phyloP scores from a whole-genome alignment of 2,113 vertebrate genomes.

The Boleophthalmus pectinirostris region DNA sequence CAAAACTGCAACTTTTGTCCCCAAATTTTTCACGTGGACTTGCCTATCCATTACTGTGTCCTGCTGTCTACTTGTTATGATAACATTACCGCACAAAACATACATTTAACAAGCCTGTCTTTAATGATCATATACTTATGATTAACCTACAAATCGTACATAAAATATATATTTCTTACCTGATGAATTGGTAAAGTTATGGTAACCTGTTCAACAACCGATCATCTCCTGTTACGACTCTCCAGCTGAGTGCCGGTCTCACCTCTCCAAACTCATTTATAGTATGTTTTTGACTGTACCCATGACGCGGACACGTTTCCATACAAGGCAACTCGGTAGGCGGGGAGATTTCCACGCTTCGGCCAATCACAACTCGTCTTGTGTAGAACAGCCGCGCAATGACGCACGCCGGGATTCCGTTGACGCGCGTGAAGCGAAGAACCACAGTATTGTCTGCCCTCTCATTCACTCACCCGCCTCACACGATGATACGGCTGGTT shows the following conservation, averaged over 20 bases:
- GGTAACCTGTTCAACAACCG: not conserved
- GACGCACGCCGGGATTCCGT: conserved; percentile 97
- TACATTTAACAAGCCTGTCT: not conserved
- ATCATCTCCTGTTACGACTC: conserved; percentile 28
- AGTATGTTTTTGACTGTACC: conserved; percentile 55
- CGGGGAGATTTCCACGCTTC: conserved; percentile 80
- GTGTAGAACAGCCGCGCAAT: conserved; percentile 69
- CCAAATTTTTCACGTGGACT: no score
- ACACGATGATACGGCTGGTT: not conserved
- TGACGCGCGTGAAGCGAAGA: conserved; percentile 83
- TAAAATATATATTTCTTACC: conserved; percentile 50
- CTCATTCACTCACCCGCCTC: conserved; percentile 5
- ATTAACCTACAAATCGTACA: not conserved
- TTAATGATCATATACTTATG: not conserved
- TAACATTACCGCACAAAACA: not conserved
- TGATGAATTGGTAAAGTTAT: conserved; percentile 6
- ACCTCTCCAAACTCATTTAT: conserved; percentile 37
- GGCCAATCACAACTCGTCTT: conserved; percentile 73
- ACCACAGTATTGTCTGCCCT: conserved; percentile 49
- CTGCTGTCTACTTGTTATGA: not conserved
- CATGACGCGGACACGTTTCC: conserved; percentile 82
- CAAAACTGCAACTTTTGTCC: no score
- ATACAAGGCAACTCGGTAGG: conserved; percentile 79
- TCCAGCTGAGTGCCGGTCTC: conserved; percentile 32
- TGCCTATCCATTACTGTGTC: not conserved